Evolutionary conservation across 2,113 vertebrate genomes (phyloP).

Genomic region (Anhinga anhinga): DNA sequence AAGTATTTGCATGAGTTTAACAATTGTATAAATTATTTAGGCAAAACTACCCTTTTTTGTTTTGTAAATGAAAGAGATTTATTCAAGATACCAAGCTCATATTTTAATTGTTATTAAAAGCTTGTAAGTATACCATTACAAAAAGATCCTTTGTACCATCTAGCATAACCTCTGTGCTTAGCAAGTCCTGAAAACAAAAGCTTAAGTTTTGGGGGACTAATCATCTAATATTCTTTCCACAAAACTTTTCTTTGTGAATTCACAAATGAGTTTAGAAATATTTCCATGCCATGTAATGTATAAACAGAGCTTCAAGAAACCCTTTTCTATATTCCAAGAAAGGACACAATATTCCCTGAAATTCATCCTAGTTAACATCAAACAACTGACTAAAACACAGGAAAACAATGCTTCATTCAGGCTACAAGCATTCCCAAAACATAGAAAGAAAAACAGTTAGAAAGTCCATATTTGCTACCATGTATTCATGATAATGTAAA

Average conservation of each 20-base stretch:
- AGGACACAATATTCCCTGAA: not conserved
- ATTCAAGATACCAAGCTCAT: not conserved
- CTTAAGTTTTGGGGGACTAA: not conserved
- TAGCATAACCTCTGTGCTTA: not conserved
- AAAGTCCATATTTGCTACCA: not conserved
- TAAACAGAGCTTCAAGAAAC: slow-evolving; percentile 1
- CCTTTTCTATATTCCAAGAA: not conserved
- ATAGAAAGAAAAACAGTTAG: not conserved
- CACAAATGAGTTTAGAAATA: not conserved
- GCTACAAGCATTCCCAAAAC: not conserved
- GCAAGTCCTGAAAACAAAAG: not conserved
- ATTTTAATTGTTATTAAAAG: not conserved
- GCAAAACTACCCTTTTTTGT: not conserved
- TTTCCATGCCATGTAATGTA: not conserved
- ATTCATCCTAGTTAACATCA: not conserved
- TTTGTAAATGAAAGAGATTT: not conserved
- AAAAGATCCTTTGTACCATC: not conserved
- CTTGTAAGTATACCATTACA: not conserved
- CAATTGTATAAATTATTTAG: not conserved
- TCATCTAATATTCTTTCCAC: not conserved
- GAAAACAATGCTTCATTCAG: not conserved
- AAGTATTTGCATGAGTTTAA: not conserved
- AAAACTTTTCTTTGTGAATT: not conserved
- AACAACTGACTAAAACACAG: not conserved
- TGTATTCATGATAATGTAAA: not conserved